Conservation (phyloP, 1,140 invertebrate genomes). For the Subanguina moxae region DNA sequence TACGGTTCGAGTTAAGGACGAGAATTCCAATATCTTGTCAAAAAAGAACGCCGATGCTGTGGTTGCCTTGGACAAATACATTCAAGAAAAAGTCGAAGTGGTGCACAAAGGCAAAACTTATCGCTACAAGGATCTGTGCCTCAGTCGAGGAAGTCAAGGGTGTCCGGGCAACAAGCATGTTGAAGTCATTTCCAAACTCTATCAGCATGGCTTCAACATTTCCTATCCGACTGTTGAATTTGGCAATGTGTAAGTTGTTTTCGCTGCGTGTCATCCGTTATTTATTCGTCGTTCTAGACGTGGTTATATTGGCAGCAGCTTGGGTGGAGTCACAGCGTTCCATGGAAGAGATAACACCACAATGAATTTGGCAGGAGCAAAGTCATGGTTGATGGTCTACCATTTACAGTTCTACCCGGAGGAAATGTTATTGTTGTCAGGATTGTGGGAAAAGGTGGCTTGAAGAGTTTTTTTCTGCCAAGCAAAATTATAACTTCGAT, state of each 20-base stretch:
- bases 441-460: slow-evolving; percentile 51
- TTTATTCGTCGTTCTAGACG: slow-evolving; percentile 29
- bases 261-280: neutral
- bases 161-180: slow-evolving; percentile 57
- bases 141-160: slow-evolving; percentile 33
- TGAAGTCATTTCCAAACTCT: slow-evolving; percentile 50
- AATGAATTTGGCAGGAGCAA: slow-evolving; percentile 48
- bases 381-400: slow-evolving; percentile 57
- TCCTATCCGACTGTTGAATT: slow-evolving; percentile 55
- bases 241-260: slow-evolving; percentile 40
- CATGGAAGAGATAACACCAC: slow-evolving; percentile 40
- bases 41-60: slow-evolving; percentile 52
- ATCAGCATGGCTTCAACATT: slow-evolving; percentile 57
- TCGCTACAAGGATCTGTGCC: slow-evolving; percentile 52
- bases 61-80: slow-evolving; percentile 44
- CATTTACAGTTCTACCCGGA: slow-evolving; percentile 56
- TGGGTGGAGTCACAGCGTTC: slow-evolving; percentile 52
- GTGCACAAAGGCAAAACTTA: slow-evolving; percentile 35
- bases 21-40: slow-evolving; percentile 49
- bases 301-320: slow-evolving; percentile 51
- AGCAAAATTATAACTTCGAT: slow-evolving; percentile 10
- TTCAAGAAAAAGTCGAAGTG: slow-evolving; percentile 51
- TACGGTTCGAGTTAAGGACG: slow-evolving; percentile 49
- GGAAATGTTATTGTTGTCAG: slow-evolving; percentile 45
- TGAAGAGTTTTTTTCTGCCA: neutral